These are phyloP conservation scores for Melanocharis versteri DNA, from an alignment of 2,113 vertebrate species.

Conservation along the genomic window DNA sequence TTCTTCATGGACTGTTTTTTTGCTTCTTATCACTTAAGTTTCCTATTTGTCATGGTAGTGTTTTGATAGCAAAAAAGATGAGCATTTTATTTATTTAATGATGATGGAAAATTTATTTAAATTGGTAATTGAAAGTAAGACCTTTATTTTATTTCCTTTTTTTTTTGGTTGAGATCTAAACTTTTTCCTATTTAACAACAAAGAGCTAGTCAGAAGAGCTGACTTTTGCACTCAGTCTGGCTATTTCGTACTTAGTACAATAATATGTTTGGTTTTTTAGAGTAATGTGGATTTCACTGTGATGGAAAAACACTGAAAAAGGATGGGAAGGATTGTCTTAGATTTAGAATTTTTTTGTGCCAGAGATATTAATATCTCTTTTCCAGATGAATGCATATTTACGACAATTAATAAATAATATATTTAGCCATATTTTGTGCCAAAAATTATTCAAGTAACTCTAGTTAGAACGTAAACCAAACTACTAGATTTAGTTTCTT, in stretches of 20 bases:
- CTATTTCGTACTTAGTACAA: conserved; percentile 26
- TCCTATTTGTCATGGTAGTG: neutral
- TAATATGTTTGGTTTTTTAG: conserved; percentile 21
- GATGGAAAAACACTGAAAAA: neutral
- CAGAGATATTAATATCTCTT: neutral
- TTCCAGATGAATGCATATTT: neutral
- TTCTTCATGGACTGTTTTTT: neutral
- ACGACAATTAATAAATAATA: neutral
- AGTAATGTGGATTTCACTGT: neutral
- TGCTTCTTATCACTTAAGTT: neutral
- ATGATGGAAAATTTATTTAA: neutral
- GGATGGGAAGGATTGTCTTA: neutral
- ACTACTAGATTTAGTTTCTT: neutral
- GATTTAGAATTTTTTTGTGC: neutral
- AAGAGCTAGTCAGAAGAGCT: neutral
- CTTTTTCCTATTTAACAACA: neutral
- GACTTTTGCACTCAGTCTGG: neutral
- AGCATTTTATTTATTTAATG: neutral
- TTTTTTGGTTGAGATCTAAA: neutral
- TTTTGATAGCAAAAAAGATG: neutral
- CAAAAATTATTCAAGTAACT: neutral
- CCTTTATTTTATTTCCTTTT: neutral
- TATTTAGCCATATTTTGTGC: neutral
- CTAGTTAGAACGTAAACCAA: neutral
- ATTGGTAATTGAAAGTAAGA: neutral